These are phyloP conservation scores for Tragulus kanchil DNA, from an alignment of 2,113 vertebrate species.

Conservation along the genomic window DNA sequence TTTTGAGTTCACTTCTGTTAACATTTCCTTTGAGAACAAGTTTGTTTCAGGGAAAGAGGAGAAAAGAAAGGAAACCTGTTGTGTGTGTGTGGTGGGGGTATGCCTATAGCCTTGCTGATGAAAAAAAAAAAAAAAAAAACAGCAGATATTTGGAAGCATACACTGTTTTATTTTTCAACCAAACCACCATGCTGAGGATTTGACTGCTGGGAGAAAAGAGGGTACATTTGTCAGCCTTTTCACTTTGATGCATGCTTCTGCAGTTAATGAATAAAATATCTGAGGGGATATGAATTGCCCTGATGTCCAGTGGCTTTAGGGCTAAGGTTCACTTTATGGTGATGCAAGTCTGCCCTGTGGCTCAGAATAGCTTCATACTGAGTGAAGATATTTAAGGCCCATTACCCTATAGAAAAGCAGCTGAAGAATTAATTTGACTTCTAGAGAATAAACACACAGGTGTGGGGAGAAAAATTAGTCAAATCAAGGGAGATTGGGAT, in stretches of 20 bases:
- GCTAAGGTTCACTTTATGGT: slow-evolving; percentile 56
- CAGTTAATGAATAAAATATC: slow-evolving; percentile 53
- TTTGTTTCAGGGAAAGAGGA: not conserved
- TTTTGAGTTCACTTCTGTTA: not conserved
- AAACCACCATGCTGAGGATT: slow-evolving; percentile 7
- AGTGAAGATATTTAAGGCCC: slow-evolving; percentile 69
- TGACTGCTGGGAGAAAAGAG: slow-evolving; percentile 12
- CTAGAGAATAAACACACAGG: slow-evolving; percentile 75
- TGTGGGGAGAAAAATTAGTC: slow-evolving; percentile 70
- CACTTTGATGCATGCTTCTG: not conserved
- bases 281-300: not conserved
- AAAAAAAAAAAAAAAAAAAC: not conserved
- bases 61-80: not conserved
- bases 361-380: slow-evolving; percentile 65
- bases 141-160: not conserved
- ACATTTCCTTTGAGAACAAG: not conserved
- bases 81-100: not conserved
- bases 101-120: not conserved
- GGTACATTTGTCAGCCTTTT: slow-evolving; percentile 31
- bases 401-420: slow-evolving; percentile 71
- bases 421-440: slow-evolving; percentile 79
- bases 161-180: slow-evolving; percentile 39
- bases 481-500: slow-evolving; percentile 79
- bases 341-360: slow-evolving; percentile 28
- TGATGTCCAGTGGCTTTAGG: slow-evolving; percentile 28